Evolutionary conservation across 1,140 invertebrate genomes (phyloP).

Genomic region (Ladona fulva): DNA sequence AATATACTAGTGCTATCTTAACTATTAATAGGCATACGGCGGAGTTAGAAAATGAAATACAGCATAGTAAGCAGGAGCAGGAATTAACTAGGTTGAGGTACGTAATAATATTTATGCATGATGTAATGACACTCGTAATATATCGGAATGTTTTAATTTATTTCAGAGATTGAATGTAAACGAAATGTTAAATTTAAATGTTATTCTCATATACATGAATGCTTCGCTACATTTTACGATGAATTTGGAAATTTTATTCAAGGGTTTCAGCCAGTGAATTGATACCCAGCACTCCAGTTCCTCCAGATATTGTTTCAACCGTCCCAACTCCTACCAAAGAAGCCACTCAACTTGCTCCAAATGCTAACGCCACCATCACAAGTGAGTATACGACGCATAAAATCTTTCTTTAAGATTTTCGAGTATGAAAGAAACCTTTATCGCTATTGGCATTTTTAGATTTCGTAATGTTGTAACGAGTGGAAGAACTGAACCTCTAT

Average conservation of each 20-base stretch:
- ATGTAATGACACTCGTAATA: too few relatives aligned
- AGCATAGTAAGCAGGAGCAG: constrained; percentile 66
- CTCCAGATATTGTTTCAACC: neutral
- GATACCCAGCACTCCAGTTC: neutral
- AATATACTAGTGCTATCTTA: constrained; percentile 81
- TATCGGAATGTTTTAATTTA: too few relatives aligned
- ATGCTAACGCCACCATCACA: neutral
- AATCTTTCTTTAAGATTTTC: too few relatives aligned
- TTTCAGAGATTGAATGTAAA: too few relatives aligned
- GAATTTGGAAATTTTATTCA: neutral
- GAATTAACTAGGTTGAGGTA: constrained; percentile 68
- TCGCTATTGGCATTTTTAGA: too few relatives aligned
- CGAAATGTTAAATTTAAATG: too few relatives aligned
- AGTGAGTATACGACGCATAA: neutral
- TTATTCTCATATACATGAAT: too few relatives aligned
- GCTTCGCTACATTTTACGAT: constrained; percentile 15
- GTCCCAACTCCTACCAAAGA: neutral
- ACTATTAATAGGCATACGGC: constrained; percentile 51
- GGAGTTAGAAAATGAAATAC: constrained; percentile 58
- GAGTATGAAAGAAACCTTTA: too few relatives aligned
- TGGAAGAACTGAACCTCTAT: too few relatives aligned
- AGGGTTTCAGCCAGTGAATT: neutral
- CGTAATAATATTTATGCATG: neutral
- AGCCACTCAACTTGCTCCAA: neutral
- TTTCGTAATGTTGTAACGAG: too few relatives aligned